Conservation (phyloP, 2,888 invertebrate species). For the Synergus itoensis region DNA sequence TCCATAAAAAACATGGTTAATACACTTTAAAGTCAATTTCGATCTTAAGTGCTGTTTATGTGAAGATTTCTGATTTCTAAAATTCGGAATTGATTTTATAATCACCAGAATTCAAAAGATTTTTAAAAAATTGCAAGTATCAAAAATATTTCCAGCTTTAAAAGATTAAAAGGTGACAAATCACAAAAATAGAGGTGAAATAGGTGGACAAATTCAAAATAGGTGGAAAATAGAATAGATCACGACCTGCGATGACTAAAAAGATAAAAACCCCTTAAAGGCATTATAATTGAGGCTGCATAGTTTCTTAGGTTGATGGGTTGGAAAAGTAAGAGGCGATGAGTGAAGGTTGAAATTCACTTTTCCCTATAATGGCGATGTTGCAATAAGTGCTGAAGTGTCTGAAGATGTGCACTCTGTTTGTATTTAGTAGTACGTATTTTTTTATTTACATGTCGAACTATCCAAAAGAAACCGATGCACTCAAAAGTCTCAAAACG, state of each 20-base stretch:
- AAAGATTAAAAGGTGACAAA: background rate
- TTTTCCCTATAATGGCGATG: slow-evolving; percentile 30
- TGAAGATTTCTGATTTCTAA: background rate
- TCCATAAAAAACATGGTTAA: background rate
- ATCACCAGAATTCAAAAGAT: too few relatives aligned
- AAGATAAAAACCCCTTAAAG: background rate
- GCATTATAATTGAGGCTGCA: slow-evolving; percentile 18
- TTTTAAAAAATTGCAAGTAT: too few relatives aligned
- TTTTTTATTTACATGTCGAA: too few relatives aligned
- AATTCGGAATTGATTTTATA: background rate
- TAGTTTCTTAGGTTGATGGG: slow-evolving; percentile 2
- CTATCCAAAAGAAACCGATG: too few relatives aligned
- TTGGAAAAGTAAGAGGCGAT: slow-evolving; percentile 38
- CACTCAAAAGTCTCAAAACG: background rate
- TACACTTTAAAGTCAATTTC: slow-evolving; percentile 1
- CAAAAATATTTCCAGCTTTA: too few relatives aligned
- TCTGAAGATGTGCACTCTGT: background rate
- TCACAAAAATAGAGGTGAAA: background rate
- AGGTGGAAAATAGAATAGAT: too few relatives aligned
- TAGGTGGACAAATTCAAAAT: background rate
- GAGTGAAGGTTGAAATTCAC: slow-evolving; percentile 40
- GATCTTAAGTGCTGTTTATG: background rate
- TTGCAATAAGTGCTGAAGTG: background rate
- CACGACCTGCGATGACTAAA: too few relatives aligned
- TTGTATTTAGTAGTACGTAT: too few relatives aligned